These are phyloP conservation scores for Callocephalon fimbriatum DNA, from an alignment of 2,113 vertebrate species.

Conservation along the genomic window DNA sequence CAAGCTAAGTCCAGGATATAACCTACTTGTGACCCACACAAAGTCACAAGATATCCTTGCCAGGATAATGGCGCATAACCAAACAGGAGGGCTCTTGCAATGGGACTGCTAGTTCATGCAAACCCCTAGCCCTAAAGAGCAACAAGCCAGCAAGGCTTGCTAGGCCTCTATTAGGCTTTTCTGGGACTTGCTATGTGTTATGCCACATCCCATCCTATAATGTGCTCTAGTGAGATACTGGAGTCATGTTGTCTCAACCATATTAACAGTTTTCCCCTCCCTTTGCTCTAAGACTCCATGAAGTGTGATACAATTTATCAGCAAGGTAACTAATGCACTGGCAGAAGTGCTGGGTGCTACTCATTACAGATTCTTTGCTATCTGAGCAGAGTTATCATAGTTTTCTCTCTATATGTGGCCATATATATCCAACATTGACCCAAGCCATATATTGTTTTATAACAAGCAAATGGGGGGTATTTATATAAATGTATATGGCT, in stretches of 20 bases:
- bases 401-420: not conserved
- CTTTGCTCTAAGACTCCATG: not conserved
- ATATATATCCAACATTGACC: not conserved
- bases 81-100: not conserved
- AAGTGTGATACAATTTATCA: not conserved
- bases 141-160: not conserved
- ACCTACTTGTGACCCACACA: not conserved
- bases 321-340: not conserved
- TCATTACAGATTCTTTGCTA: not conserved
- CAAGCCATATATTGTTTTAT: not conserved
- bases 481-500: not conserved
- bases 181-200: not conserved
- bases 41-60: not conserved
- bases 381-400: not conserved
- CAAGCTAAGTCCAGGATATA: not conserved
- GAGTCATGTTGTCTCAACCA: not conserved
- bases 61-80: not conserved
- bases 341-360: not conserved
- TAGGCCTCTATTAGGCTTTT: not conserved
- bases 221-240: not conserved
- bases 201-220: not conserved
- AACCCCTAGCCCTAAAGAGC: not conserved
- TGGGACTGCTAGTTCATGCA: not conserved
- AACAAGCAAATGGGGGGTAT: not conserved
- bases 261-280: not conserved